These are phyloP conservation scores for Neosilurus mollespiculum DNA, from an alignment of 2,797 vertebrate genomes.

Conservation along the genomic window DNA sequence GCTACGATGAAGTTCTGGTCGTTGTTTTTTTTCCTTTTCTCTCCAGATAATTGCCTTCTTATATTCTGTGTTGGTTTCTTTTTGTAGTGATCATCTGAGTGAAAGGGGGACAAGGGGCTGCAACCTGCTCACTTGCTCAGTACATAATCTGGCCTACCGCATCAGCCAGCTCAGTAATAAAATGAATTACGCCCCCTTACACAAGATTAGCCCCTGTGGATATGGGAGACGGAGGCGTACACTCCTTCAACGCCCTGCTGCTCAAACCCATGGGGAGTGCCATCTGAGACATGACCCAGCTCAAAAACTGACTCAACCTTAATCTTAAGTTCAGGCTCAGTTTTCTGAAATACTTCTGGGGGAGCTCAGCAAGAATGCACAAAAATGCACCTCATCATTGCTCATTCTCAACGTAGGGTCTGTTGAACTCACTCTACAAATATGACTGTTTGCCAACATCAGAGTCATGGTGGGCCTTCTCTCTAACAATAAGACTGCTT, in stretches of 20 bases:
- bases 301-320: constrained; percentile 41
- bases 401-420: too few relatives aligned
- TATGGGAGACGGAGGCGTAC: constrained; percentile 79
- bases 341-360: constrained; percentile 46
- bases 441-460: too few relatives aligned
- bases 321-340: constrained; percentile 37
- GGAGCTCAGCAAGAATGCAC: constrained; percentile 39
- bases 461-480: too few relatives aligned
- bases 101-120: constrained; percentile 76
- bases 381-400: constrained; percentile 19
- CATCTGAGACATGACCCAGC: constrained; percentile 42
- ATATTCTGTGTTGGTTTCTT: neutral
- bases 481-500: too few relatives aligned
- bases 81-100: constrained; percentile 68
- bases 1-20: too few relatives aligned
- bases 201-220: constrained; percentile 74
- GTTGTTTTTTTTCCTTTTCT: too few relatives aligned
- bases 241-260: constrained; percentile 42
- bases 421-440: too few relatives aligned
- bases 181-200: constrained; percentile 66
- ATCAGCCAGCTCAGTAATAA: constrained; percentile 71
- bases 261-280: constrained; percentile 27
- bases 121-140: constrained; percentile 78
- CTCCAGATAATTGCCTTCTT: neutral
- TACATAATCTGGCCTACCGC: constrained; percentile 77